Percentiles rank a stretch among this genome's conserved stretches.
These are phyloP conservation scores for Pygoscelis antarcticus DNA, from an alignment of 2,113 vertebrate genomes.

Conservation along the genomic window DNA sequence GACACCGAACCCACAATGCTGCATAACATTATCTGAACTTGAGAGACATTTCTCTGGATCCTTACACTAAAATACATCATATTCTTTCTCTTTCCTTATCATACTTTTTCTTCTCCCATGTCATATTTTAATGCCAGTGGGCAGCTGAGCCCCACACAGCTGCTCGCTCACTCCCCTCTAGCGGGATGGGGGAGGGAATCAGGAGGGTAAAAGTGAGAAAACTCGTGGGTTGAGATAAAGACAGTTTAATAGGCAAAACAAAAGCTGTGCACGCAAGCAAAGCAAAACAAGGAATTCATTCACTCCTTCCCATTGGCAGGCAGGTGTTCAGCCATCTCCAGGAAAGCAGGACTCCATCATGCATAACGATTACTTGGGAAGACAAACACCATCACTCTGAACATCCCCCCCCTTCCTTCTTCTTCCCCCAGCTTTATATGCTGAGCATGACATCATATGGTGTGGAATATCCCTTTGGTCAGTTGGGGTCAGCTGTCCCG, in stretches of 20 bases:
- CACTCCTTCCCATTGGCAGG: rapidly evolving
- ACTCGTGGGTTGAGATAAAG: background rate
- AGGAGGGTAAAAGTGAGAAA: background rate
- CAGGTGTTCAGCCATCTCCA: background rate
- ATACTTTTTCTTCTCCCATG: background rate
- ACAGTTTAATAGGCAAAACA: background rate
- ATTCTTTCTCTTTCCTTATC: background rate
- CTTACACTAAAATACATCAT: background rate
- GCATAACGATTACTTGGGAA: rapidly evolving
- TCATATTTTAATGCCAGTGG: background rate
- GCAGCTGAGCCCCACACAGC: background rate
- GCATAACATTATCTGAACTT: background rate
- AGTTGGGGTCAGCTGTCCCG: rapidly evolving
- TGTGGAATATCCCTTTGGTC: background rate
- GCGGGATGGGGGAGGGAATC: background rate
- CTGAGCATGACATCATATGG: background rate
- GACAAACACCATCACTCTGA: rapidly evolving
- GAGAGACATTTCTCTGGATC: background rate
- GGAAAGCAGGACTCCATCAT: background rate
- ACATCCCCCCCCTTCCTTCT: rapidly evolving
- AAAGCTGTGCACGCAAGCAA: rapidly evolving
- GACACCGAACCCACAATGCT: background rate
- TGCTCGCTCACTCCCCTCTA: rapidly evolving
- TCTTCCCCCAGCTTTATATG: background rate
- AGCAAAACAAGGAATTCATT: background rate